Evolutionary conservation across 2,113 vertebrate species (phyloP).

Genomic region (Eleginops maclovinus): DNA sequence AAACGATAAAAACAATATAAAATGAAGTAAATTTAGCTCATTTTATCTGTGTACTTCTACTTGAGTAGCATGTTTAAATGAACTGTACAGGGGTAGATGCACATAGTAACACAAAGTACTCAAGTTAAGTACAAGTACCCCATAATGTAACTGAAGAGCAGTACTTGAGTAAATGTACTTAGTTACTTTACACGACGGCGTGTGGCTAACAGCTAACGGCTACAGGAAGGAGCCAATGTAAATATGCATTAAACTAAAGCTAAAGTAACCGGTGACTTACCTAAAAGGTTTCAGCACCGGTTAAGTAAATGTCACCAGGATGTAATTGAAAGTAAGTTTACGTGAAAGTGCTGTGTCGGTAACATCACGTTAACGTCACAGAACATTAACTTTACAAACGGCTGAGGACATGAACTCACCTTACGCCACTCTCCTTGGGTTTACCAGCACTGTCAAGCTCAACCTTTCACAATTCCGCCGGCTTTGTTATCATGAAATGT

Average conservation of each 20-base stretch:
- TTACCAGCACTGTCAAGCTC: background rate
- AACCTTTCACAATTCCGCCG: background rate
- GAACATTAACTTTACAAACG: background rate
- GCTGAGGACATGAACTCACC: conserved; percentile 8
- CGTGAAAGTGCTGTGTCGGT: background rate
- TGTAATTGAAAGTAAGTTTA: background rate
- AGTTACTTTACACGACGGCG: no score
- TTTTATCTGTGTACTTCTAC: no score
- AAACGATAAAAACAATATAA: no score
- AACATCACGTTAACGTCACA: background rate
- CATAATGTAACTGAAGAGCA: no score
- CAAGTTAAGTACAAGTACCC: no score
- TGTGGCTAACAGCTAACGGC: background rate
- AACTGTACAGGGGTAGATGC: no score
- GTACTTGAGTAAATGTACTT: no score
- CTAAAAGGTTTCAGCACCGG: background rate
- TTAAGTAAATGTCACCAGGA: background rate
- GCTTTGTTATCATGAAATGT: background rate
- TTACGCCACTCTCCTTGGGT: background rate
- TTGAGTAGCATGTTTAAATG: no score
- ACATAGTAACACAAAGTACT: no score
- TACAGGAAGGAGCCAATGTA: background rate
- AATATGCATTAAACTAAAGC: background rate
- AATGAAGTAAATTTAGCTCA: no score
- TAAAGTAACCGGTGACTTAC: background rate